Evolutionary conservation across 2,113 vertebrate genomes (phyloP).

Genomic region (Aptenodytes forsteri): DNA sequence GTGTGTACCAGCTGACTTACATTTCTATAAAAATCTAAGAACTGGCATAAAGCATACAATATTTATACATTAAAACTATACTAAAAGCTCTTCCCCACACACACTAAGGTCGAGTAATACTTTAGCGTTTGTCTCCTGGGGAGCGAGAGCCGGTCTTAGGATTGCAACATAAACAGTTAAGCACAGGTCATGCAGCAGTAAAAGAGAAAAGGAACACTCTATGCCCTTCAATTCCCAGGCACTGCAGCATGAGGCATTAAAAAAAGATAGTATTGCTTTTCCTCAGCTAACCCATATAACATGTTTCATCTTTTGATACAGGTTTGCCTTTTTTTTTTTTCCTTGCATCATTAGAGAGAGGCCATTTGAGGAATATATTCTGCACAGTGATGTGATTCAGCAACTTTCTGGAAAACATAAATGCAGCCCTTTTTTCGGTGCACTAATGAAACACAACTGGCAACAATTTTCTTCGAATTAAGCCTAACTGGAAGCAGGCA

Average conservation of each 20-base stretch:
- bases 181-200: neutral
- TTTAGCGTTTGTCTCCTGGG: neutral
- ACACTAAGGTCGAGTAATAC: neutral
- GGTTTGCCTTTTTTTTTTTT: neutral
- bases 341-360: neutral
- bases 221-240: neutral
- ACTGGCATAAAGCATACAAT: neutral
- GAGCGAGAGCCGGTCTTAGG: neutral
- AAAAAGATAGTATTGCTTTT: neutral
- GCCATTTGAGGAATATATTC: neutral
- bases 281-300: neutral
- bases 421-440: neutral
- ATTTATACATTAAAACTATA: constrained; percentile 32
- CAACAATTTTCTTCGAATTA: neutral
- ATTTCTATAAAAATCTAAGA: neutral
- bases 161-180: constrained; percentile 11
- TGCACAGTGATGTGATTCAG: constrained; percentile 35
- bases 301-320: neutral
- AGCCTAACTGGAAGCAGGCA: neutral
- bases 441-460: constrained; percentile 13
- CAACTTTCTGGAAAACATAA: constrained; percentile 34
- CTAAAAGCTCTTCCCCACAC: neutral
- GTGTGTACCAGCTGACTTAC: neutral
- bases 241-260: neutral
- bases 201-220: neutral